These are phyloP conservation scores for Antennarius maculatus DNA, from an alignment of 2,797 vertebrate species.

Conservation along the genomic window DNA sequence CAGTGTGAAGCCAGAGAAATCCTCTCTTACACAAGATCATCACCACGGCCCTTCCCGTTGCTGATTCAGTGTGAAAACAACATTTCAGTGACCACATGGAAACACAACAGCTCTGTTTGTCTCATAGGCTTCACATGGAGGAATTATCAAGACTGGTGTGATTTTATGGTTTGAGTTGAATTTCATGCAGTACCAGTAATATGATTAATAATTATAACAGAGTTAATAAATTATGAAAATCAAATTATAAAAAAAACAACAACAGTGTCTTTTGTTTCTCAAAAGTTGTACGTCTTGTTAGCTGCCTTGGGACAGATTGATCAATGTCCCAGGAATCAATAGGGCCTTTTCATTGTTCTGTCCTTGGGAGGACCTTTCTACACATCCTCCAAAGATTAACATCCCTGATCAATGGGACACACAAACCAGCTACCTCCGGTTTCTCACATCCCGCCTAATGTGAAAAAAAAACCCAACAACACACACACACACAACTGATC, in stretches of 20 bases:
- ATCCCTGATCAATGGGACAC: constrained; percentile 72
- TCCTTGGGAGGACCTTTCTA: constrained; percentile 77
- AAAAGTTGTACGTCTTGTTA: constrained; percentile 72
- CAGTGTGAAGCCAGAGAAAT: background rate
- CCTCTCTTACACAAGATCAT: constrained; percentile 7
- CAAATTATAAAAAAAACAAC: constrained; percentile 31
- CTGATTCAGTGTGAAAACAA: constrained; percentile 18
- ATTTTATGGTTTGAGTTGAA: constrained; percentile 23
- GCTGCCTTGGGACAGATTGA: constrained; percentile 70
- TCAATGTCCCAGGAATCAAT: constrained; percentile 71
- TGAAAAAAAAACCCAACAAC: constrained; percentile 58
- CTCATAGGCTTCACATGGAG: constrained; percentile 9
- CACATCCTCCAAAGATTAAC: constrained; percentile 73
- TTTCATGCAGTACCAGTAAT: constrained; percentile 8
- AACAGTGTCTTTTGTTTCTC: constrained; percentile 55
- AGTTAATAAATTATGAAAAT: no score
- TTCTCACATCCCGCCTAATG: constrained; percentile 47
- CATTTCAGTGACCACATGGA: constrained; percentile 16
- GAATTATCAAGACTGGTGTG: constrained; percentile 9
- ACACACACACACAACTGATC: constrained; percentile 21
- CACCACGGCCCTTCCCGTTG: background rate
- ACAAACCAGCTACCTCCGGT: constrained; percentile 45
- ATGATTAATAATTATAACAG: no score
- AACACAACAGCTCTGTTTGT: constrained; percentile 14
- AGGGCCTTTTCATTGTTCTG: constrained; percentile 67